These are phyloP conservation scores for Parotocinclus haroldoi DNA, from an alignment of 2,797 vertebrate genomes.

Conservation along the genomic window DNA sequence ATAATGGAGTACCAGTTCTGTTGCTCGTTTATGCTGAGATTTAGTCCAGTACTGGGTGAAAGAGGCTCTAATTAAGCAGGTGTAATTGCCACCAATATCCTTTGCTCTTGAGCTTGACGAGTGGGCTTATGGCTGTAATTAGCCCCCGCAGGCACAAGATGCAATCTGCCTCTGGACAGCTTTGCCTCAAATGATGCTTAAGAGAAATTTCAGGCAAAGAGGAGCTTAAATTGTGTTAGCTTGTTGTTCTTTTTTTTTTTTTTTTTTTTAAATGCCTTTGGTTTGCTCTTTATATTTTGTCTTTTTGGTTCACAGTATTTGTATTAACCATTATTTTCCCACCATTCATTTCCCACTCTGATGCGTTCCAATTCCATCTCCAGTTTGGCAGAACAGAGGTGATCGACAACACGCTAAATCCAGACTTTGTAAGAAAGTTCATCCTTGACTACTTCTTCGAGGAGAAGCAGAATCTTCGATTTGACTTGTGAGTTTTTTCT, in stretches of 20 bases:
- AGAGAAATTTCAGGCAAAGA: constrained; percentile 7
- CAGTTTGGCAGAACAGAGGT: constrained; percentile 93
- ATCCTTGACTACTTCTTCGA: constrained; percentile 95
- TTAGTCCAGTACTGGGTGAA: constrained; percentile 25
- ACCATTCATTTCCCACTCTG: too few species aligned
- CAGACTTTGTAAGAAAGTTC: constrained; percentile 92
- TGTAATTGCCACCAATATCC: constrained; percentile 40
- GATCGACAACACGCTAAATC: constrained; percentile 93
- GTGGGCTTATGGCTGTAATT: constrained; percentile 34
- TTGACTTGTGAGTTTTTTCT: constrained; percentile 85
- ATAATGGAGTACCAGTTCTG: constrained; percentile 23
- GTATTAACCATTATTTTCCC: neutral
- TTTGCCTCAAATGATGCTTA: constrained; percentile 15
- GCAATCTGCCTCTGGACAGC: constrained; percentile 13
- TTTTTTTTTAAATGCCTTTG: constrained; percentile 27
- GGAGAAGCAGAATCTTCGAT: constrained; percentile 93
- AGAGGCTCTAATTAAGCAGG: constrained; percentile 43
- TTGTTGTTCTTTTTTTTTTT: constrained; percentile 16
- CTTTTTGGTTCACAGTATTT: too few species aligned
- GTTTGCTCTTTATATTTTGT: neutral
- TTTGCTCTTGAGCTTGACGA: constrained; percentile 22
- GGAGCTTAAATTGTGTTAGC: too few species aligned
- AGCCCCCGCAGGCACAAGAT: constrained; percentile 12
- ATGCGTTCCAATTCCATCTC: constrained; percentile 5
- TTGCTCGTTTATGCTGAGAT: constrained; percentile 12